Conservation (phyloP, 2,113 vertebrate genomes). For the Perccottus glenii region DNA sequence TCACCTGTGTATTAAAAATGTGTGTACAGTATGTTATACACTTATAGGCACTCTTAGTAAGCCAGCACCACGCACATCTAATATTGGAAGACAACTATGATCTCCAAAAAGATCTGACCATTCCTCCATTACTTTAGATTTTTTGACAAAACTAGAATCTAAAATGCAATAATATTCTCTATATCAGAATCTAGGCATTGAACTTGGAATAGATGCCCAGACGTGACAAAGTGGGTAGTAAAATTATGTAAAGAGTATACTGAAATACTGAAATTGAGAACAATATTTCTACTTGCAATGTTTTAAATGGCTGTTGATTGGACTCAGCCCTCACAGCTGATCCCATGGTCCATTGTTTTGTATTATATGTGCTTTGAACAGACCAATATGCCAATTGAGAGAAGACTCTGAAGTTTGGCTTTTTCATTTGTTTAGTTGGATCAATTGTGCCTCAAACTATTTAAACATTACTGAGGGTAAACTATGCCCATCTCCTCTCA, state of each 20-base stretch:
- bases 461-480: constrained; percentile 1
- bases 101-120: no score
- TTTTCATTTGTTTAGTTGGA: not conserved
- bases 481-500: constrained; percentile 4
- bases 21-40: constrained; percentile 25
- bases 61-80: no score
- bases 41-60: constrained; percentile 18
- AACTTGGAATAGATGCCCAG: no score
- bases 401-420: not conserved
- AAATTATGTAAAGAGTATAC: no score
- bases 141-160: not conserved
- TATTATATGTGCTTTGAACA: no score
- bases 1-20: not conserved
- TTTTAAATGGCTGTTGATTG: no score
- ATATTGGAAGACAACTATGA: not conserved
- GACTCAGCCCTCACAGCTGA: no score
- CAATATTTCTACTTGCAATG: no score
- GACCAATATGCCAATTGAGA: no score
- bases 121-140: not conserved
- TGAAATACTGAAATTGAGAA: no score
- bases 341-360: no score
- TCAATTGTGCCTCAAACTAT: constrained; percentile 67
- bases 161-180: constrained; percentile 64
- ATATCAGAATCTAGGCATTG: constrained; percentile 24
- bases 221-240: no score